Base-by-base conservation (phyloP, 2,888 invertebrate genomes). In the Bellardia bayeri region DNA sequence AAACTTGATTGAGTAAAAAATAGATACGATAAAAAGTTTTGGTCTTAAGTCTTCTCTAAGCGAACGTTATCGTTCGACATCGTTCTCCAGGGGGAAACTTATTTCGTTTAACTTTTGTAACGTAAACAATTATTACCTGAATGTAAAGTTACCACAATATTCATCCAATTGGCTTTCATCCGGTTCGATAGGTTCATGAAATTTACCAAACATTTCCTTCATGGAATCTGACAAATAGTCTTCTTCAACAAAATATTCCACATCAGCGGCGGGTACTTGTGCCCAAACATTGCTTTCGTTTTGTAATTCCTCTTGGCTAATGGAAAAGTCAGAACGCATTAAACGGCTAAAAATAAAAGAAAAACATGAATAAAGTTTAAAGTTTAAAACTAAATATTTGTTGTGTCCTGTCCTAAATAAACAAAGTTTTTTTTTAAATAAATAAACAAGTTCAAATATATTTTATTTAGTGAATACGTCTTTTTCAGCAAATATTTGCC, bases 91-190 rank as follows among this genome's bases (percentile, higher is more conserved):
- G n/a, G n/a, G n/a, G n/a, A n/a, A n/a, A n/a, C n/a, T n/a, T n/a
- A n/a, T 23, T 23, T 23, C 23, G 23, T 23, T 23, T 23, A 23
- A 23, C 23, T 23, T 23, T 23, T 23, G 0, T 23, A 23, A 23
- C 23, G 23, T 23, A 23, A 8, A 49, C 30, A 23, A 37, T 63
- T n/a, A 86, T 90, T 76, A 93, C 93, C 93, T 93, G 68, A 93
- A 91, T 9, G 94, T 94, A 74, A 95, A 92, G 89, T 95, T 95
- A 42, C 95, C 95, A 88, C 95, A 95, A 75, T 95, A 92, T 8
- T 94, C 94, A 63, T 93, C 92, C 89, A 95, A 91, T 56, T 93
- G 92, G 90, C 94, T 93, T 84, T 94, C 91, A 61, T 94, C 91
- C 71, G 94, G 92, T 87, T 94, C 93, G 1, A 94, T 94, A 0